Evolutionary conservation across 2,113 vertebrate species (phyloP).

Genomic region (Butorides virescens): DNA sequence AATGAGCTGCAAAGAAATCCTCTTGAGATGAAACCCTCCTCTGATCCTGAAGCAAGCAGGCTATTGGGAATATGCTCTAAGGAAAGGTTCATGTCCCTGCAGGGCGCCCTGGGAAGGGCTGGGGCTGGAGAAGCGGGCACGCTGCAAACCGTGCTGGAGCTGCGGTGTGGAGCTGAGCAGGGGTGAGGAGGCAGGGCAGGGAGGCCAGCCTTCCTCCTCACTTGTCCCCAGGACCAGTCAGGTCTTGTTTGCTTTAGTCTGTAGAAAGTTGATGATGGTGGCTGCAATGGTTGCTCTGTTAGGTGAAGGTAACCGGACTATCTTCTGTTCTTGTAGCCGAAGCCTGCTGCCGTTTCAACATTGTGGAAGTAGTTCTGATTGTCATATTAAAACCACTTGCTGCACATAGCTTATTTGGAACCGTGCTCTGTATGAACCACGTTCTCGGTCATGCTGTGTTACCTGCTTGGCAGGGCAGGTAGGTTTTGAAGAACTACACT

Average conservation of each 20-base stretch:
- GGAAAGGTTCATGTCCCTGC: background rate
- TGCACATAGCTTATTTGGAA: background rate
- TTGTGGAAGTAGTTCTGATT: background rate
- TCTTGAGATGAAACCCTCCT: background rate
- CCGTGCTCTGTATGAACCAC: background rate
- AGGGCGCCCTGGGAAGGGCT: background rate
- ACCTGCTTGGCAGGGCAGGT: background rate
- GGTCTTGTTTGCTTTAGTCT: background rate
- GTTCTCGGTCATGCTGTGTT: background rate
- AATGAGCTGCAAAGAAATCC: slow-evolving; percentile 24
- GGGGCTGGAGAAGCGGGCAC: background rate
- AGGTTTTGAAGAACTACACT: background rate
- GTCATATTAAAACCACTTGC: background rate
- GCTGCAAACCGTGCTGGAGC: background rate
- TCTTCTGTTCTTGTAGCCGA: background rate
- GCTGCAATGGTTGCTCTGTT: background rate
- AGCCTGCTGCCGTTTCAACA: background rate
- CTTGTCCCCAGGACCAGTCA: fast-evolving
- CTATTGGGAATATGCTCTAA: background rate
- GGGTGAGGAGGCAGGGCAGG: background rate
- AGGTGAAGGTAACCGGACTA: background rate
- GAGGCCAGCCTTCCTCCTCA: background rate
- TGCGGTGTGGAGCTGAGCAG: background rate
- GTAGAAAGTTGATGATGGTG: background rate
- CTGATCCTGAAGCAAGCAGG: background rate